Conservation (phyloP, 2,113 vertebrate genomes). For the Odontesthes bonariensis region DNA sequence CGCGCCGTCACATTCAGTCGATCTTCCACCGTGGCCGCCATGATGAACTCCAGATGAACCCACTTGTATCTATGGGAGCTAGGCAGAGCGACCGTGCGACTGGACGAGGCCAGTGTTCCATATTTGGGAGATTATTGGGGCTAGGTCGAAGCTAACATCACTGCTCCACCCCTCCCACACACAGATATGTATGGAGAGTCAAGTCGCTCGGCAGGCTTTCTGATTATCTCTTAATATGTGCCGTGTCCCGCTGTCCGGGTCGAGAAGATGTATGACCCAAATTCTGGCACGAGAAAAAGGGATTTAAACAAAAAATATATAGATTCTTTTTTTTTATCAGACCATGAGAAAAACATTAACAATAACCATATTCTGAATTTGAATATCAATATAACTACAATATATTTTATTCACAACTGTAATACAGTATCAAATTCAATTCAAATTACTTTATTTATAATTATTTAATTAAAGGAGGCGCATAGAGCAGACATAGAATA, state of each 20-base stretch:
- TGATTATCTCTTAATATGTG: slow-evolving; percentile 59
- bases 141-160: slow-evolving; percentile 30
- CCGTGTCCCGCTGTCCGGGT: background rate
- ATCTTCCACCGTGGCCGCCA: slow-evolving; percentile 48
- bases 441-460: too few relatives aligned
- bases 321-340: too few relatives aligned
- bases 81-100: slow-evolving; percentile 47
- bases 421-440: too few relatives aligned
- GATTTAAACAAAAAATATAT: too few relatives aligned
- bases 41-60: slow-evolving; percentile 76
- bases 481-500: too few relatives aligned
- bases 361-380: too few relatives aligned
- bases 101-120: slow-evolving; percentile 50
- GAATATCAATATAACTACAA: too few relatives aligned
- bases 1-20: slow-evolving; percentile 6
- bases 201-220: slow-evolving; percentile 54
- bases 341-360: too few relatives aligned
- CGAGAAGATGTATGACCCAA: background rate
- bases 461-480: too few relatives aligned
- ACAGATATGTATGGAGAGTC: background rate
- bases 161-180: slow-evolving; percentile 1
- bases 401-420: too few relatives aligned
- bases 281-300: too few relatives aligned
- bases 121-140: slow-evolving; percentile 62
- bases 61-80: slow-evolving; percentile 62